Base-by-base conservation (phyloP, 2,888 invertebrate species). In the Dorcus parallelipipedus region DNA sequence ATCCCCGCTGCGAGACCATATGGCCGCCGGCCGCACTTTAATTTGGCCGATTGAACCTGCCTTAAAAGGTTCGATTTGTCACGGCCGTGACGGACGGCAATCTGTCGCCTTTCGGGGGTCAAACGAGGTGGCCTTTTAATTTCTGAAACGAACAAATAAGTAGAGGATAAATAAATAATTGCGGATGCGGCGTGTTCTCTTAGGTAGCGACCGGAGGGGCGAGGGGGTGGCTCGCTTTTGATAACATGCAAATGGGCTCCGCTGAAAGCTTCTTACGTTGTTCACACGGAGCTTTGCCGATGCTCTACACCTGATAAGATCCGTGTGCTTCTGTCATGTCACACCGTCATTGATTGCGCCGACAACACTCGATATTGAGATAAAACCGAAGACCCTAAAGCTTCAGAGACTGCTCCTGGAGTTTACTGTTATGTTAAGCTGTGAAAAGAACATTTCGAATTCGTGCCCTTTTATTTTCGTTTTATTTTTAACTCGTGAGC, bases 251-350 rank as follows among this genome's bases (percentile, higher is more conserved):
- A 75, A 75, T 74, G 61, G 72, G 70, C 63, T 56, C 64, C 60
- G 58, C 54, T 65, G 68, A 69, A 69, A 69, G 63, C 68, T 73
- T 69, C 73, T 73, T 71, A 73, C 69, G 64, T 64, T 66, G 68
- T 76, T 76, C 76, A 69, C 76, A 76, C 76, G 76, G 67, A 67
- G 76, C 71, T 76, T 76, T 73, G 63, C 67, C 62, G 63, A 60
- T 69, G 68, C 68, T 68, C 63, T 68, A 68, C 72, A 73, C 73
- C 74, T 75, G 73, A 73, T 72, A 73, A 73, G 69, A 60, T 23
- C 42, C 41, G 40, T 52, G n/a, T 50, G 43, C 9, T 26, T 40
- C 43, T 45, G 45, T 45, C 45, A 45, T 45, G 45, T 10, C 45
- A 45, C 45, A 45, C 20, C 17, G 26, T 33, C 26, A 33, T 33